Evolutionary conservation across 2,113 vertebrate species (phyloP).

Genomic region (Corapipo altera): DNA sequence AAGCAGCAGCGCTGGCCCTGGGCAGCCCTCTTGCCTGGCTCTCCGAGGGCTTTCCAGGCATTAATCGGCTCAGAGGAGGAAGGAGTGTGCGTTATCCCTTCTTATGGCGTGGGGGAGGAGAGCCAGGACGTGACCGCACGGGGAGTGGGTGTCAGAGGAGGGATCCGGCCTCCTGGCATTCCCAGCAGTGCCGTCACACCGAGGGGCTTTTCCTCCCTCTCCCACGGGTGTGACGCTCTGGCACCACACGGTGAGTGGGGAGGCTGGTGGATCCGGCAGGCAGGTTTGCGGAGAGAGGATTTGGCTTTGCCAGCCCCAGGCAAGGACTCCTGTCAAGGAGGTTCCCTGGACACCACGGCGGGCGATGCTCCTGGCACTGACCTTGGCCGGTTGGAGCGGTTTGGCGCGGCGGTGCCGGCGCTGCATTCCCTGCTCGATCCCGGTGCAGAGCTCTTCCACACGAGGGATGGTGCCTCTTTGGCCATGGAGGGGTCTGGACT

Average conservation of each 20-base stretch:
- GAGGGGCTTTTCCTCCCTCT: constrained; percentile 49
- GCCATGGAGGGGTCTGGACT: background rate
- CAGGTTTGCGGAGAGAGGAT: background rate
- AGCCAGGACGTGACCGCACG: background rate
- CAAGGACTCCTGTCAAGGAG: accelerated
- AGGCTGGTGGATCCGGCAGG: background rate
- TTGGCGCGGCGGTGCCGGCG: background rate
- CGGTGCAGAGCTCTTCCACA: background rate
- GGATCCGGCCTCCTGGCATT: constrained; percentile 31
- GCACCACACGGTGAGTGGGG: background rate
- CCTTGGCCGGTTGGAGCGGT: background rate
- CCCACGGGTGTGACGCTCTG: background rate
- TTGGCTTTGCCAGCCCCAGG: background rate
- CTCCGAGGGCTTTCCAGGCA: constrained; percentile 37
- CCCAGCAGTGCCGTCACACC: background rate
- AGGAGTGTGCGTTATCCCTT: constrained; percentile 37
- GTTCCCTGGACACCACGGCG: accelerated
- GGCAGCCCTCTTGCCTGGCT: background rate
- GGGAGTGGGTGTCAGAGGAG: constrained; percentile 41
- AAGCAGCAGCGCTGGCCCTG: background rate
- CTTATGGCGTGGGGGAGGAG: constrained; percentile 51
- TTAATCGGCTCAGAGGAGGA: constrained; percentile 63
- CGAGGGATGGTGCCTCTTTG: background rate
- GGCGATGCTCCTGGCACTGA: background rate
- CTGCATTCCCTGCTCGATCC: background rate